These are phyloP conservation scores for Notechis scutatus DNA, from an alignment of 2,113 vertebrate genomes.

Conservation along the genomic window DNA sequence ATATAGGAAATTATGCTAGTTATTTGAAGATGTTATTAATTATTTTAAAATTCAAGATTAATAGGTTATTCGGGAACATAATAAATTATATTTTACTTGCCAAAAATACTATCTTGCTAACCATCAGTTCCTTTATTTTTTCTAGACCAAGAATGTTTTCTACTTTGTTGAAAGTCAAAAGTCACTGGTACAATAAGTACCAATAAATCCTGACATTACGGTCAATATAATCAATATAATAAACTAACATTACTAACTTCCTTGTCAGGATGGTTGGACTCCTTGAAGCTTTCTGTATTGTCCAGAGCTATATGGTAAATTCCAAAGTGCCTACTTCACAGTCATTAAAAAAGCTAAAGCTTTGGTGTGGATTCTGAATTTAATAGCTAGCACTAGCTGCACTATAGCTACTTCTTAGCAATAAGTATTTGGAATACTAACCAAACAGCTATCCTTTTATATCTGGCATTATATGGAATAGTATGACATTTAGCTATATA, in stretches of 20 bases:
- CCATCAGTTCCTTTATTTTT: background rate
- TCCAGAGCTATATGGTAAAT: background rate
- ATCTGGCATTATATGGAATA: slow-evolving; percentile 12
- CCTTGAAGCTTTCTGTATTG: background rate
- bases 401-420: background rate
- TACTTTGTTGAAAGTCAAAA: slow-evolving; percentile 30
- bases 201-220: slow-evolving; percentile 29
- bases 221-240: background rate
- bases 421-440: background rate
- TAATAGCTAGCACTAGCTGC: background rate
- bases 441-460: background rate
- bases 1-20: background rate
- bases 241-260: background rate
- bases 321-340: background rate
- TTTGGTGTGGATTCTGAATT: background rate
- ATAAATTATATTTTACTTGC: background rate
- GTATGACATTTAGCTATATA: background rate
- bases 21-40: background rate
- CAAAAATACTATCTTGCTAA: slow-evolving; percentile 7
- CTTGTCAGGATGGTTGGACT: background rate
- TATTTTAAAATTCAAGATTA: slow-evolving; percentile 23
- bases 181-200: slow-evolving; percentile 14
- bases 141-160: slow-evolving; percentile 12
- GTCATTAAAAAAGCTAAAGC: background rate
- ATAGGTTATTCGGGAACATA: slow-evolving; percentile 11